Base-by-base conservation (phyloP, 2,113 vertebrate genomes). In the Apteryx owenii region DNA sequence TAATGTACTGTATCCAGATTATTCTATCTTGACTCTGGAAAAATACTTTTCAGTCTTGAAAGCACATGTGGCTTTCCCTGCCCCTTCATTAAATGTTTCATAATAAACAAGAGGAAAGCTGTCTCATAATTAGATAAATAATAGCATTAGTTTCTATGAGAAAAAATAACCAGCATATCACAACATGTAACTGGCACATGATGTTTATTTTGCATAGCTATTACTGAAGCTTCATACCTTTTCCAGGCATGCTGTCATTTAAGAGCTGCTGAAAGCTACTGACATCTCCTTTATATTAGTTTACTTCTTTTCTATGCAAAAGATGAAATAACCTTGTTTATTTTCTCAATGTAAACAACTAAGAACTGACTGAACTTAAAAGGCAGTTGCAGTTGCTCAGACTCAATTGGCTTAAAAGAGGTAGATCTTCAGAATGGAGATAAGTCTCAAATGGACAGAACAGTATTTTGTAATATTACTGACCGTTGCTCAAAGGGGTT, bases 161-260 rank as follows among this genome's bases (percentile, higher is more conserved):
- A 31, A 66, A 21, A 84, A 23, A 11, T 3, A 40, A 36, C 7
- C 9, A 23, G 23, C 15, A 14, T 22, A 6, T 14, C 23, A 36
- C 16, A 64, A 42, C 20, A 40, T 31, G 23, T 54, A 54, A 28
- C 25, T 56, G n/a, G 13, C 0, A 1, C 2, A 0, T 23, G 10
- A 40, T 7, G 10, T 12, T 76, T 23, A 6, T 9, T 44, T 44
- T 54, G 33, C 23, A 50, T 0, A 9, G 23, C 9, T 70, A 54
- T 40, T 64, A 18, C 28, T 54, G 20, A 16, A 70, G 46, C 12
- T 9, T 44, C 13, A 33, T n/a, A 19, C 28, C 28, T 66, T 50
- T 56, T 31, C 54, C 64, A 71, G 56, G 20, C 18, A 12, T 1
- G 0, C 19, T 18, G 13, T 5, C 33, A 33, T 5, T 14, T 56